Conservation (phyloP, 2,888 invertebrate genomes). For the Agrilus mali region DNA sequence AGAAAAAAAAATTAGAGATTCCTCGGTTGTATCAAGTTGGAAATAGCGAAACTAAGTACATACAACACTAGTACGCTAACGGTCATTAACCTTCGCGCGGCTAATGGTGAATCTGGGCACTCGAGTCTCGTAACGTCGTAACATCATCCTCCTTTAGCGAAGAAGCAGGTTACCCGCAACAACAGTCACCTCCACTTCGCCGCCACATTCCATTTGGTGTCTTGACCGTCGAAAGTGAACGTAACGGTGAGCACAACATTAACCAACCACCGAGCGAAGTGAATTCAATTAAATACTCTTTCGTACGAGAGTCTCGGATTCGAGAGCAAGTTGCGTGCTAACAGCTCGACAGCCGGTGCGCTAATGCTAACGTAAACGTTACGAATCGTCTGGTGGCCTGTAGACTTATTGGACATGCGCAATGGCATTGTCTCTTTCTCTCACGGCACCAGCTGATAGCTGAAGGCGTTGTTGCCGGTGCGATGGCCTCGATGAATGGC, state of each 20-base stretch:
- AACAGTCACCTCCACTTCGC: too few relatives aligned
- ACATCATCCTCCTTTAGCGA: too few relatives aligned
- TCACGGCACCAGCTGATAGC: conserved; percentile 31
- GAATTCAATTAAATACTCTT: conserved; percentile 2
- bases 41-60: too few relatives aligned
- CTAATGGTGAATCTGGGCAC: too few relatives aligned
- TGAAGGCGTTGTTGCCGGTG: conserved; percentile 34
- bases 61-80: too few relatives aligned
- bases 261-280: neutral
- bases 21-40: too few relatives aligned
- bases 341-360: conserved; percentile 17
- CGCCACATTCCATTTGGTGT: neutral
- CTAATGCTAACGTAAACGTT: conserved; percentile 10
- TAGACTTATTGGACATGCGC: conserved; percentile 16
- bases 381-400: conserved; percentile 11
- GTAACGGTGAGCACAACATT: conserved; percentile 2
- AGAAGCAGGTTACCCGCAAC: too few relatives aligned
- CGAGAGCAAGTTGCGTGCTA: conserved; percentile 17
- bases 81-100: too few relatives aligned
- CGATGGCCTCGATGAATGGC: conserved; percentile 59
- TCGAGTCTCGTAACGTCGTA: too few relatives aligned
- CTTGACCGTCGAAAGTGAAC: conserved; percentile 10
- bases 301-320: conserved; percentile 7
- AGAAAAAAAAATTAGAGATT: too few relatives aligned
- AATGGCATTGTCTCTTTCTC: conserved; percentile 17